Base-by-base conservation (phyloP, 2,888 invertebrate genomes). In the Sialis fuliginosa region DNA sequence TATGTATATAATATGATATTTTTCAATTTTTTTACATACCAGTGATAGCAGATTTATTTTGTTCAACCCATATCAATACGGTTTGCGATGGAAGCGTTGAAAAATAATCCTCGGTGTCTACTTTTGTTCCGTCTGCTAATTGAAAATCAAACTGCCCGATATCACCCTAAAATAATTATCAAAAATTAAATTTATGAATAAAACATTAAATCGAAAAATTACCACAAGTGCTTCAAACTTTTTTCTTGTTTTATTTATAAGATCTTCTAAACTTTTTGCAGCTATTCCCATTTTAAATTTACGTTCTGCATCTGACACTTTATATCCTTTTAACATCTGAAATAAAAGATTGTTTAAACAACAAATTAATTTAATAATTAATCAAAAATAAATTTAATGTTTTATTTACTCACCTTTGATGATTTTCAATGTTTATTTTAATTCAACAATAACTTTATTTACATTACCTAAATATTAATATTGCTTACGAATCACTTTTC, bases 71-170 rank as follows among this genome's bases (percentile, higher is more conserved):
- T 42, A 87, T 76, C 48, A 89, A 71, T 10, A 85, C 68, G 0
- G 83, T 84, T 61, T 89, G 88, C 0, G 83, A 65, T 44, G 81
- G 77, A 46, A 89, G 58, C 1, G 81, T 82, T 51, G 69, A 64
- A 55, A 88, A 78, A 60, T 87, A 89, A 33, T 82, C 83, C 54
- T 88, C 81, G 55, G 79, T 82, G 41, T 78, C 75, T 12, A 85
- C 74, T 54, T 74, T 68, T 33, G 81, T 80, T 45, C 84, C 84
- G 63, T 85, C 83, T 5, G 63, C 60, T 5, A 61, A 62, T 53
- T 66, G 66, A 52, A 66, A 63, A 44, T 57, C 51, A 39, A 63
- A 57, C 33, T 56, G 51, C 35, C 61, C 56, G 1, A 37, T 37
- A 8, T 12, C 6, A n/a, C n/a, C 7, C 37, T 37, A 8, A 10